Evolutionary conservation across 2,888 invertebrate species (phyloP).

Genomic region (Toxonevra muliebris): DNA sequence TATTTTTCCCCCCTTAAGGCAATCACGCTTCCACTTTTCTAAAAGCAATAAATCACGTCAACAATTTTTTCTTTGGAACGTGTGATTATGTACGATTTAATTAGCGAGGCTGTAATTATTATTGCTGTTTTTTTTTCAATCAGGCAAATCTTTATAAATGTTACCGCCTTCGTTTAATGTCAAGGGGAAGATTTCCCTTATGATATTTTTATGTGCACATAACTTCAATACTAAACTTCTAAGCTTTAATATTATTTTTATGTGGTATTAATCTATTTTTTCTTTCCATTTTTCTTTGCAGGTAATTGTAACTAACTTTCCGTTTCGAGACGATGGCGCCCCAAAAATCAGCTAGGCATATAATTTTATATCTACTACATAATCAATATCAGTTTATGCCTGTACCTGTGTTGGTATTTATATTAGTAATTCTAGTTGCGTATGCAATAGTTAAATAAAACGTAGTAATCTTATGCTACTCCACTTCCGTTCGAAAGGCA

Average conservation of each 20-base stretch:
- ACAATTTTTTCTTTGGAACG: not conserved
- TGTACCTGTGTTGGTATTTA: not conserved
- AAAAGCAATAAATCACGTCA: not conserved
- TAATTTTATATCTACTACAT: not conserved
- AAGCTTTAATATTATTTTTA: too few relatives aligned
- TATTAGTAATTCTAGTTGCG: conserved; percentile 11
- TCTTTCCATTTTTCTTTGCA: conserved; percentile 30
- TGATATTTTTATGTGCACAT: too few relatives aligned
- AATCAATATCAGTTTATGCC: not conserved
- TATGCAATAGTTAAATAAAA: not conserved
- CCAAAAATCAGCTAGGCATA: conserved; percentile 1
- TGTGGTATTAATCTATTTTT: conserved; percentile 29
- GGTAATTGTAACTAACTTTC: conserved; percentile 25
- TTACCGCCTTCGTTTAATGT: not conserved
- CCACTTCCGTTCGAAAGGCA: conserved; percentile 31
- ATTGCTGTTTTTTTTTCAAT: not conserved
- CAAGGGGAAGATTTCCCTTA: not conserved
- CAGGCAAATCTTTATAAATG: too few relatives aligned
- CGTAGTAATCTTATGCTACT: conserved; percentile 14
- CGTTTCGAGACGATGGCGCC: not conserved
- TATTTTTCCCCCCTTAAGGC: not conserved
- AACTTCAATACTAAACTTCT: too few relatives aligned
- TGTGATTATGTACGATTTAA: not conserved
- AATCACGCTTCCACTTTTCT: not conserved
- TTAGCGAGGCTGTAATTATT: too few relatives aligned